These are phyloP conservation scores for Agelastica alni DNA, from an alignment of 2,888 invertebrate genomes.

Conservation along the genomic window DNA sequence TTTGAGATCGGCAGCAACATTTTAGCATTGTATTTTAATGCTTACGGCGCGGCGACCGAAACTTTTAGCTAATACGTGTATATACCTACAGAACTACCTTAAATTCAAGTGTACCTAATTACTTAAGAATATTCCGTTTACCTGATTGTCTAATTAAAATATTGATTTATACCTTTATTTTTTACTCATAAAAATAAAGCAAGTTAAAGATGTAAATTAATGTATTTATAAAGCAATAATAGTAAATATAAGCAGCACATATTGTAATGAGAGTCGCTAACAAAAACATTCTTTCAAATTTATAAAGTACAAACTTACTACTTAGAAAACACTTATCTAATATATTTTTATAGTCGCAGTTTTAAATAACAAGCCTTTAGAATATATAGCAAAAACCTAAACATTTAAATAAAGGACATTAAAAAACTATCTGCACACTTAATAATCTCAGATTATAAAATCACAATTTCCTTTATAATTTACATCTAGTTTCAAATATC, in stretches of 20 bases:
- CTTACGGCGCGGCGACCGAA: no score
- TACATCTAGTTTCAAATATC: constrained; percentile 31
- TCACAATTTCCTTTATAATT: constrained; percentile 41
- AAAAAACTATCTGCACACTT: constrained; percentile 43
- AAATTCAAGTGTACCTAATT: no score
- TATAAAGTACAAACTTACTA: constrained; percentile 27
- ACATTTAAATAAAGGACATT: constrained; percentile 35
- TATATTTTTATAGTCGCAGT: constrained; percentile 24
- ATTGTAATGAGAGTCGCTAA: constrained; percentile 32
- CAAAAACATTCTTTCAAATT: constrained; percentile 31
- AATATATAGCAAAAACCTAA: constrained; percentile 38
- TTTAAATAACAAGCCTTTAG: constrained; percentile 40
- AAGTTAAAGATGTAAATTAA: constrained; percentile 16
- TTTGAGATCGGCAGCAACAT: no score
- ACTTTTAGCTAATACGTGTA: no score
- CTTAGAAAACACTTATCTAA: constrained; percentile 18
- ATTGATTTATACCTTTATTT: no score
- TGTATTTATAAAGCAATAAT: constrained; percentile 38
- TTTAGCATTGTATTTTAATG: no score
- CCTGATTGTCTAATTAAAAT: no score
- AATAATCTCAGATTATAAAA: constrained; percentile 48
- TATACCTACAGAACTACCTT: no score
- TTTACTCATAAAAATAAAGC: background rate
- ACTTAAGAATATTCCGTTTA: no score
- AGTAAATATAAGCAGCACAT: constrained; percentile 39